Evolutionary conservation across 92 coral and sea anemone species (phyloP), one percentile per base, ranked within the genome.

Genomic region (Galaxea fascicularis): DNA sequence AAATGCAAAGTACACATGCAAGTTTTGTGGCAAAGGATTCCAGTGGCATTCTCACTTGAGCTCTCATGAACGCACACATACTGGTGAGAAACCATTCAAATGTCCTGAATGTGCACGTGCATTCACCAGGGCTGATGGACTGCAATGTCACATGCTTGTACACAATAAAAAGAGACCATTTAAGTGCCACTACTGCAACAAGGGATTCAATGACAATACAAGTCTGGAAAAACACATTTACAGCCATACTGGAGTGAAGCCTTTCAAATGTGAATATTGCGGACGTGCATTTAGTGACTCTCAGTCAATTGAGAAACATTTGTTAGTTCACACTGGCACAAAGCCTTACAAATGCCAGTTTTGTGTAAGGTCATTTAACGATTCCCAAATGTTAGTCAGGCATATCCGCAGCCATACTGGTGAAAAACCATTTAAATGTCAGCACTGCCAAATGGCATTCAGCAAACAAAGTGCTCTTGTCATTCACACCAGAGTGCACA

Each of bases 331-430:
- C 58, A 91, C 87, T 12, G 97, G 95, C 29, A 92, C 95, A 51
- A 96, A 90, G 82, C 93, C 93, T 4, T 96, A 84, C 82, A 92
- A 90, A 47, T 96, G 99, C 69, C 99, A 93, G 92, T 93, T 90
- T 75, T 96, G 99, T 57, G 94, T 89, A 52, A 91, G 95, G 67
- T 91, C 98, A 18, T 96, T 96, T 79, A 89, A 91, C 62, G 98
- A 92, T 76, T 95, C 97, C 59, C 98, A 89, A 64, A 94, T 92
- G 95, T 80, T 96, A 44, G 97, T 96, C 2, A 90, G 95, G 77
- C 99, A 96, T 71, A 96, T 96, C 56, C 92, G 99, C 73, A 92
- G 95, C 77, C 99, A 96, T 46, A 94, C 98, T 52, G 99, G 99
- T 2, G 98, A 96, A 63, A 96, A 96, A 77, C 97, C 99, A n/a